Evolutionary conservation across 2,797 vertebrate species (phyloP).

Genomic region (Ceryle rudis): DNA sequence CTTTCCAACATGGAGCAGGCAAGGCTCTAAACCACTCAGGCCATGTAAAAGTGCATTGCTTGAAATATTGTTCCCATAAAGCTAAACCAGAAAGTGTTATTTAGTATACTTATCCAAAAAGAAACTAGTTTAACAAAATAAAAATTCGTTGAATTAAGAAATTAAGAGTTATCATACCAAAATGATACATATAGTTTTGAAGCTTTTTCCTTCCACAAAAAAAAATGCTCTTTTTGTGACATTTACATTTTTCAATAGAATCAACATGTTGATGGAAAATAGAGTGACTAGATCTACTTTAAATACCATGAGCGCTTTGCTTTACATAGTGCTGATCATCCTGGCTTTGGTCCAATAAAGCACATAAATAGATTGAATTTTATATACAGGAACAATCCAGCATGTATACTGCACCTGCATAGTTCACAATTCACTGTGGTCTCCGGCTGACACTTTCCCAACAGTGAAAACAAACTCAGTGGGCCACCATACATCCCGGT

Average conservation of each 20-base stretch:
- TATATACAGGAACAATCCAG: background rate
- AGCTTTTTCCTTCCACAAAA: background rate
- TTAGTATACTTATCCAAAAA: background rate
- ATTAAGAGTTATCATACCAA: background rate
- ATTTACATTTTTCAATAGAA: background rate
- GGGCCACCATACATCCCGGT: background rate
- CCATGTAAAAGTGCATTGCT: background rate
- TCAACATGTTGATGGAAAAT: background rate
- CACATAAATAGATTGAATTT: background rate
- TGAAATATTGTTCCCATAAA: background rate
- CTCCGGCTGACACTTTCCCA: background rate
- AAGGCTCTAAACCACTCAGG: background rate
- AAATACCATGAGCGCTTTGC: background rate
- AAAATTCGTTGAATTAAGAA: background rate
- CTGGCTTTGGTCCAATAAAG: background rate
- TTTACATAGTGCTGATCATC: background rate
- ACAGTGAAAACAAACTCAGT: background rate
- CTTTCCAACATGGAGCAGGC: background rate
- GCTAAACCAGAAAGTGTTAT: background rate
- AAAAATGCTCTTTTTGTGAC: background rate
- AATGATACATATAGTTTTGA: background rate
- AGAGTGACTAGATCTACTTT: background rate
- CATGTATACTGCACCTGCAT: background rate
- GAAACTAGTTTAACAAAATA: background rate
- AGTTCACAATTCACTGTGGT: background rate